Evolutionary conservation across 1,140 invertebrate genomes (phyloP).

Genomic region (Belonocnema kinseyi): DNA sequence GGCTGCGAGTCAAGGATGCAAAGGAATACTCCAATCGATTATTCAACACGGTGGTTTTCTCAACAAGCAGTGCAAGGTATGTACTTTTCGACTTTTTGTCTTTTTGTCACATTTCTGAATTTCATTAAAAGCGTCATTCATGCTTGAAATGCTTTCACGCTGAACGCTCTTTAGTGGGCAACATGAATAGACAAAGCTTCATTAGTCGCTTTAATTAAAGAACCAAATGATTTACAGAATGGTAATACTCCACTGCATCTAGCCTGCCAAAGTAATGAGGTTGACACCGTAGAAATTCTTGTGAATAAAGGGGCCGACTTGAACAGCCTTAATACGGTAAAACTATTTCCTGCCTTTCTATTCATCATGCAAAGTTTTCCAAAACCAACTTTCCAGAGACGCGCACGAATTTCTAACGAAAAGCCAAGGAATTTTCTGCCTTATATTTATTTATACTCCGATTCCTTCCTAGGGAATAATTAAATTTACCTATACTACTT

Average conservation of each 20-base stretch:
- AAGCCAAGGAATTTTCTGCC: too few relatives aligned
- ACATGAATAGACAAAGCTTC: constrained; percentile 10
- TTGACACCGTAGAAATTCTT: constrained; percentile 83
- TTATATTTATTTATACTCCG: too few relatives aligned
- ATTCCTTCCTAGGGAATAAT: too few relatives aligned
- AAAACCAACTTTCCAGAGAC: too few relatives aligned
- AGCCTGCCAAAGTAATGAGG: constrained; percentile 83
- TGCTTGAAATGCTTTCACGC: background rate
- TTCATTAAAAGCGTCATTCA: constrained; percentile 9
- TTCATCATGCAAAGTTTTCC: background rate
- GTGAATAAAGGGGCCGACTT: constrained; percentile 83
- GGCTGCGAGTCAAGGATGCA: constrained; percentile 84
- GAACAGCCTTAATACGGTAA: constrained; percentile 84
- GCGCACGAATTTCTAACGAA: too few relatives aligned
- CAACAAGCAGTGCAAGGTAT: constrained; percentile 85
- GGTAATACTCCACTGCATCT: constrained; percentile 87
- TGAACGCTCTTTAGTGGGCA: too few relatives aligned
- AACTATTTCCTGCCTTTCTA: constrained; percentile 53
- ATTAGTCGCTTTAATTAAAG: constrained; percentile 15
- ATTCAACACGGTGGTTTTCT: constrained; percentile 81
- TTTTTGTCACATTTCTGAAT: background rate
- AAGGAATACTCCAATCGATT: constrained; percentile 83
- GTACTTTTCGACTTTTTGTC: constrained; percentile 38
- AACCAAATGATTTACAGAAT: constrained; percentile 75
- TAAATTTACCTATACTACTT: too few relatives aligned